Evolutionary conservation across 2,888 invertebrate species (phyloP), one percentile per base, ranked within the genome.

Genomic region (Stomorhina lunata): DNA sequence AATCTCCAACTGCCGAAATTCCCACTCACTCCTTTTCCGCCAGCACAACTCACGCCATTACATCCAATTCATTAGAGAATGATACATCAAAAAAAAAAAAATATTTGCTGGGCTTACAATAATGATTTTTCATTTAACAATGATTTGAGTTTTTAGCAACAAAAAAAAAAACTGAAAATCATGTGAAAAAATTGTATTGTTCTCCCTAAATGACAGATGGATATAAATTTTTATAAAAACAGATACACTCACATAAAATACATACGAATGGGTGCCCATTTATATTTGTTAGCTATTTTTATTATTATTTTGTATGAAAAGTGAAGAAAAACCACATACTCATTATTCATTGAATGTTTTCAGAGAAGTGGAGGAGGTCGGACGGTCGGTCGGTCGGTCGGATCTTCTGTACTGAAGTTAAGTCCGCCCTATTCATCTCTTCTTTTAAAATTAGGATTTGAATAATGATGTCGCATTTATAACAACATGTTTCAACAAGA

Each of bases 401-500:
- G n/a, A n/a, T n/a, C 17, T 7, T 27, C n/a, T 10, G 29, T 3
- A 32, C 15, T 17, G n/a, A n/a, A 27, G 7, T 7, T 43, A n/a
- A 20, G 12, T 15, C 45, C 48, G 57, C 57, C 48, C 17, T 27
- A 68, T 50, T 48, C 43, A 69, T 77, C 34, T 61, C 10, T 45
- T 75, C 57, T 43, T 43, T 43, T 57, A 20, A 34, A 66, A 76
- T 53, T 25, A 65, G 73, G 20, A 68, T 68, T 40, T 81, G 68
- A 81, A 78, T 78, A 81, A 81, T 81, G 81, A 81, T 78, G 77
- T 78, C 45, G 37, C 72, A 81, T 81, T 77, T 81, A 78, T 68
- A 63, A 81, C 66, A 55, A 78, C 77, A 81, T 81, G 81, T 63
- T 78, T 68, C 59, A 81, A 78, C 72, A 77, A 50, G 53, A 66